These are phyloP conservation scores for Catagonus wagneri DNA, from an alignment of 2,113 vertebrate genomes.

Conservation along the genomic window DNA sequence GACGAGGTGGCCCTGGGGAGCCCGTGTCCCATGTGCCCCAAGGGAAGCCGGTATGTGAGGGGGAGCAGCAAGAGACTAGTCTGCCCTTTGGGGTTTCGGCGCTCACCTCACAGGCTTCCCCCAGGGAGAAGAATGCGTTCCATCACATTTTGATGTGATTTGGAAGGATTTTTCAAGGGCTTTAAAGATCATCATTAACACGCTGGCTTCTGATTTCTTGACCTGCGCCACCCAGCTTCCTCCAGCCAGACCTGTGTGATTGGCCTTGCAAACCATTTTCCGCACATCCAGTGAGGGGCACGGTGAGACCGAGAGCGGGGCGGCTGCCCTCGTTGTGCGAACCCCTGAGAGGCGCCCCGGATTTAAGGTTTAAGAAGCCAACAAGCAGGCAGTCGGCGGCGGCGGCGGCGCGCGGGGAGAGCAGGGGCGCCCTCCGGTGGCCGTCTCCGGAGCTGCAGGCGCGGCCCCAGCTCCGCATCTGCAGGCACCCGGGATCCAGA, in stretches of 20 bases:
- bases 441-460: neutral
- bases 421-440: conserved; percentile 62
- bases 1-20: neutral
- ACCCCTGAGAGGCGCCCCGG: fast-evolving
- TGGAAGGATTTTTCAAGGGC: neutral
- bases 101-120: neutral
- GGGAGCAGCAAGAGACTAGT: fast-evolving
- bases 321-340: fast-evolving
- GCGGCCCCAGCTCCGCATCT: neutral
- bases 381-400: neutral
- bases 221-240: neutral
- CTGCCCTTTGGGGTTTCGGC: neutral
- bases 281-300: fast-evolving
- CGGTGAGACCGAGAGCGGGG: neutral
- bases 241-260: neutral
- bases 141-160: neutral
- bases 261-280: neutral
- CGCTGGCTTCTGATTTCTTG: neutral
- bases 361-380: neutral
- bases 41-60: neutral
- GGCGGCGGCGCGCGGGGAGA: neutral
- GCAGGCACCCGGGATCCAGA: neutral
- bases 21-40: fast-evolving
- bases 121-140: neutral
- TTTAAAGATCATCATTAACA: neutral